Percentiles rank a stretch among this genome's conserved stretches.
These are phyloP conservation scores for Pterostichus madidus DNA, from an alignment of 2,888 invertebrate genomes.

Conservation along the genomic window DNA sequence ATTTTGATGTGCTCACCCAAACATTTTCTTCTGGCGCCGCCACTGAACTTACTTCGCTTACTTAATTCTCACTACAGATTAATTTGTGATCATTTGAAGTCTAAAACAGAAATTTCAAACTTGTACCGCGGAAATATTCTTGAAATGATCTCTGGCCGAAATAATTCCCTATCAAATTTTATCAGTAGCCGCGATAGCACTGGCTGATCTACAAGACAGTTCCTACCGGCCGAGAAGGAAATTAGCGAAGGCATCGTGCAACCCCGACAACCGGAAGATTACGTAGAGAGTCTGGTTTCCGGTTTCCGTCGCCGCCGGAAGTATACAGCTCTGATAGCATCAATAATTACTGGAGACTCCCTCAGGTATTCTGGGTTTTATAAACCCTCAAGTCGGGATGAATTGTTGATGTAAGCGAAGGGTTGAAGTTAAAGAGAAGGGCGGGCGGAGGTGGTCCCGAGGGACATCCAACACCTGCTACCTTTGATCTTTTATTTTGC, in stretches of 20 bases:
- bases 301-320: constrained; percentile 69
- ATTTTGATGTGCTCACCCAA: too few relatives aligned
- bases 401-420: constrained; percentile 40
- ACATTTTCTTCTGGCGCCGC: too few relatives aligned
- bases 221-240: constrained; percentile 45
- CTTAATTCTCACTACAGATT: too few relatives aligned
- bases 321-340: constrained; percentile 71
- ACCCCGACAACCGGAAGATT: constrained; percentile 61
- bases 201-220: too few relatives aligned
- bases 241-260: constrained; percentile 42
- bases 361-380: constrained; percentile 69
- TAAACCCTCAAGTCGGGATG: constrained; percentile 62
- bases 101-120: too few relatives aligned
- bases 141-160: too few relatives aligned
- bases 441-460: background rate
- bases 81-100: too few relatives aligned
- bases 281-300: constrained; percentile 63
- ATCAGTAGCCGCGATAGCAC: too few relatives aligned
- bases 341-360: constrained; percentile 70
- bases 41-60: too few relatives aligned
- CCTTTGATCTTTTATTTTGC: background rate
- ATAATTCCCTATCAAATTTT: too few relatives aligned
- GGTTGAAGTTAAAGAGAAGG: constrained; percentile 2
- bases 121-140: too few relatives aligned
- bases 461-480: background rate